Conservation (phyloP, 2,888 invertebrate genomes). For the Aradus depressus region DNA sequence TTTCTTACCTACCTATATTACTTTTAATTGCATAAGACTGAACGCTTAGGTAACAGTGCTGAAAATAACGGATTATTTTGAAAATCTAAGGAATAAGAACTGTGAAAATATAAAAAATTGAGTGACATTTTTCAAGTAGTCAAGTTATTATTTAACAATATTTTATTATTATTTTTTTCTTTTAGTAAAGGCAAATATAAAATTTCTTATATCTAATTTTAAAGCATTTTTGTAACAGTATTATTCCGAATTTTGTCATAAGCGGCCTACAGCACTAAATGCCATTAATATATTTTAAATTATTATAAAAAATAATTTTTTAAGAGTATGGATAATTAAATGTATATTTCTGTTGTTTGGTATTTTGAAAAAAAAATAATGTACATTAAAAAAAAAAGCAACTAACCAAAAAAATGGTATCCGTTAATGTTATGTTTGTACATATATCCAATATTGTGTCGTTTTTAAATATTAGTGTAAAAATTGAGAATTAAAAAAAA, state of each 20-base stretch:
- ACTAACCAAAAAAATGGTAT: not conserved
- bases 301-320: conserved; percentile 10
- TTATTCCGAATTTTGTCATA: conserved; percentile 8
- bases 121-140: not conserved
- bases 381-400: conserved; percentile 2
- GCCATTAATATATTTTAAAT: conserved; percentile 13
- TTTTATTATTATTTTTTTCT: not conserved
- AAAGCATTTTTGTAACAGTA: not conserved
- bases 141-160: conserved; percentile 2
- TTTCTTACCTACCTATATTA: no score
- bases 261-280: conserved; percentile 12
- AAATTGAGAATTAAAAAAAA: no score
- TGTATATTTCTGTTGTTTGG: conserved; percentile 14
- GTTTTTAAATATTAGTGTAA: conserved; percentile 12
- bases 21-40: no score
- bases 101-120: not conserved
- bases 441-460: conserved; percentile 10
- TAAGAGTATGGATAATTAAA: not conserved
- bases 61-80: no score
- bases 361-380: conserved; percentile 14
- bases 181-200: not conserved
- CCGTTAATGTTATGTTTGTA: no score
- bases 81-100: no score
- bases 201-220: conserved; percentile 3
- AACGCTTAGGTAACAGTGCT: no score